A percentile compares a stretch with the other conserved stretches of the same genome.
phyloP scores from a whole-genome alignment of 2,888 invertebrate species.

The Drosophila nr. fundita region DNA sequence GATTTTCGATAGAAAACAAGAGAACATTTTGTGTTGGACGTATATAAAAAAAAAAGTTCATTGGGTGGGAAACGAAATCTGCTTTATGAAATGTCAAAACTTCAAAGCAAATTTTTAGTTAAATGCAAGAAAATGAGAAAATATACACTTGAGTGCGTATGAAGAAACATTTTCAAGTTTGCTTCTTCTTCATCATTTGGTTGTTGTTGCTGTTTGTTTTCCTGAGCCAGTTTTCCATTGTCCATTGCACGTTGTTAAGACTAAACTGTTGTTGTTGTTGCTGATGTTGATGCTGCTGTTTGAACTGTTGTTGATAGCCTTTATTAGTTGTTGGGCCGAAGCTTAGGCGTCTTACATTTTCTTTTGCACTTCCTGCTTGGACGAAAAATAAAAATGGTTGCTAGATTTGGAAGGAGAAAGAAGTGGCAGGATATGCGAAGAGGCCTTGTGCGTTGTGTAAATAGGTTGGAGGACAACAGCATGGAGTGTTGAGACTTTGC shows the following conservation, averaged over 20 bases:
- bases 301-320: slow-evolving; percentile 81
- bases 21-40: slow-evolving; percentile 25
- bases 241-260: slow-evolving; percentile 56
- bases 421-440: slow-evolving; percentile 18
- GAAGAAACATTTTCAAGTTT: slow-evolving; percentile 65
- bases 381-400: slow-evolving; percentile 19
- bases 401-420: slow-evolving; percentile 16
- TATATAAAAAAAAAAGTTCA: slow-evolving; percentile 42
- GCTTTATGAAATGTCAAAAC: slow-evolving; percentile 82
- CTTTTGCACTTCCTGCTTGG: slow-evolving; percentile 54
- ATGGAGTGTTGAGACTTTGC: background rate
- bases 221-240: slow-evolving; percentile 60
- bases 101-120: slow-evolving; percentile 81
- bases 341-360: slow-evolving; percentile 75
- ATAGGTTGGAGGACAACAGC: slow-evolving; percentile 21
- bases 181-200: slow-evolving; percentile 25
- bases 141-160: slow-evolving; percentile 82
- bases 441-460: slow-evolving; percentile 48
- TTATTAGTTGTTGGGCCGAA: slow-evolving; percentile 79
- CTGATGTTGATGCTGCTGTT: slow-evolving; percentile 59
- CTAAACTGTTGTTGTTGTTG: slow-evolving; percentile 22
- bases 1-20: slow-evolving; percentile 61
- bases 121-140: slow-evolving; percentile 81
- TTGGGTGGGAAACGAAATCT: slow-evolving; percentile 67
- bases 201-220: slow-evolving; percentile 51